Evolutionary conservation across 2,797 vertebrate species (phyloP), one percentile per base, ranked within the genome.

Genomic region (Rachycentron canadum): DNA sequence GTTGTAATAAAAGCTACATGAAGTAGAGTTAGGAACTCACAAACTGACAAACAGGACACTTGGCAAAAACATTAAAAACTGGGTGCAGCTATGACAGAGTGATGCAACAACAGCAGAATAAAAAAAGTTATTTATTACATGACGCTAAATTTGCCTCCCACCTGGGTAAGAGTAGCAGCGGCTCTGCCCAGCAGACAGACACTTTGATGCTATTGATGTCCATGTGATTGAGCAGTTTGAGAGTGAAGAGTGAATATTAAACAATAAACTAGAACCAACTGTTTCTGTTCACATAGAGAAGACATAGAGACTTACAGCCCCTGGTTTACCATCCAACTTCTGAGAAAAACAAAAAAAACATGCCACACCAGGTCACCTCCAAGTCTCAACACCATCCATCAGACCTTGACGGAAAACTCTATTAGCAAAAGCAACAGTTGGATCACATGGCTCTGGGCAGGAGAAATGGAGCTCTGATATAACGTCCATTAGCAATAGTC

Each of bases 391-490:
- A 57, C 56, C 73, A 79, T 86, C 73, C 55, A 79, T 83, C 75
- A 85, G 30, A 59, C 19, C 2, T 64, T 62, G 69, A 55, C 32
- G 41, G 67, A 81, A 77, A 86, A 79, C 56, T 78, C 78, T 78
- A 69, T 82, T 73, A 74, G 38, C 11, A 45, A 79, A 57, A 79
- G 60, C 40, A 81, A 67, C 58, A 70, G 63, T 56, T 75, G 62
- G 66, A 55, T 73, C 23, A 4, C 50, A 55, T 68, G 56, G 67
- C 74, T 49, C 38, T n/a, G 40, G 52, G 57, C 41, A 60, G 36
- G 55, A 49, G 28, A 64, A 74, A 74, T 72, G 32, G 53, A 73
- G 60, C 36, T 78, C 25, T 57, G 59, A 76, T 76, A 69, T 79
- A 38, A 65, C 49, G 61, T 64, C 73, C 45, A 84, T 83, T 76